A percentile compares a stretch with the other conserved stretches of the same genome.
phyloP scores from a whole-genome alignment of 2,113 vertebrate species.

The Acrocephalus arundinaceus region DNA sequence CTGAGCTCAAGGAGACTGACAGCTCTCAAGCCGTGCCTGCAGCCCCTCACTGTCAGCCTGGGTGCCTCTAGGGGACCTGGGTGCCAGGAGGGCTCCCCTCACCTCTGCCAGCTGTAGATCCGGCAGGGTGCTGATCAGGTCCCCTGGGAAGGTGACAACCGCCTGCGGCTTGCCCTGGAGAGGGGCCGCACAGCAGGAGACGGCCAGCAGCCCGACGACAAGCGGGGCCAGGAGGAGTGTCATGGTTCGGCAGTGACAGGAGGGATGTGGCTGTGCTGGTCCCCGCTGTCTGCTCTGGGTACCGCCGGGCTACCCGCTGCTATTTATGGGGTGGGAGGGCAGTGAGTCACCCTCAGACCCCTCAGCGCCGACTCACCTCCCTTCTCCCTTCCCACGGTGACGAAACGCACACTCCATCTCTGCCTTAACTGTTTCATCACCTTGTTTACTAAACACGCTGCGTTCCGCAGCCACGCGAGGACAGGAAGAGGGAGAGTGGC shows the following conservation, averaged over 20 bases:
- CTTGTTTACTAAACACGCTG: constrained; percentile 54
- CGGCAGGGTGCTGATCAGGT: constrained; percentile 75
- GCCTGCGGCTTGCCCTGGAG: constrained; percentile 27
- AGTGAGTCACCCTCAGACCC: constrained; percentile 68
- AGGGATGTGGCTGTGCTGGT: not conserved
- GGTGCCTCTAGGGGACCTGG: not conserved
- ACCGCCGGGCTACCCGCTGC: not conserved
- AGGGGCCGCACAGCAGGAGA: not conserved
- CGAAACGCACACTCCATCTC: constrained; percentile 7
- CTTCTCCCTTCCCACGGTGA: constrained; percentile 47
- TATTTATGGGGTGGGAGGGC: constrained; percentile 51
- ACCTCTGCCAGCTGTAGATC: constrained; percentile 81
- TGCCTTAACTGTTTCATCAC: constrained; percentile 65
- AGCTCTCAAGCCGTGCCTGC: not conserved
- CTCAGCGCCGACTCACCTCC: constrained; percentile 22
- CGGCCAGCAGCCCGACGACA: not conserved
- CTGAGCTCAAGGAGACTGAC: not conserved
- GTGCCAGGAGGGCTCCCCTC: constrained; percentile 49
- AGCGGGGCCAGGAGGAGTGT: not conserved
- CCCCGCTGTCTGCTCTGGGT: not conserved
- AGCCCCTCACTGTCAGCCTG: not conserved
- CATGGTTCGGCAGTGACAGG: not conserved
- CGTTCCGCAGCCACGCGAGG: rapidly evolving
- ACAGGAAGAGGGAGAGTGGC: not conserved
- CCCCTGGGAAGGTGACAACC: constrained; percentile 80